phyloP scores from a whole-genome alignment of 2,797 vertebrate genomes.

The Coccyzus lansbergi region DNA sequence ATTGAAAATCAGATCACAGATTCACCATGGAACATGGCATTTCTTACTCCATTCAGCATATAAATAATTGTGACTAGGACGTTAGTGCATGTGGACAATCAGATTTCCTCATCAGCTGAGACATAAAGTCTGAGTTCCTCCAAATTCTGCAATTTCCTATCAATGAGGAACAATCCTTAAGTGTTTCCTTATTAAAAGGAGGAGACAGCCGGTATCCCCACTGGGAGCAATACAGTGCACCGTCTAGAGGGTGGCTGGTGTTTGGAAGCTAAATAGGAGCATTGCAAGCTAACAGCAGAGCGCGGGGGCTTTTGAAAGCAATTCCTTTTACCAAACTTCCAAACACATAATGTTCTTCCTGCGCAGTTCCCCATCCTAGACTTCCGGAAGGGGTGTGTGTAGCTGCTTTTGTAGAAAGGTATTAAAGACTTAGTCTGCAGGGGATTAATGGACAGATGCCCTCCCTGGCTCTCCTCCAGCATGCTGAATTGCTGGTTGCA shows the following conservation, averaged over 20 bases:
- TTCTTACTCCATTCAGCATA: neutral
- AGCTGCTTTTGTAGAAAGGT: slow-evolving; percentile 21
- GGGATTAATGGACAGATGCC: slow-evolving; percentile 57
- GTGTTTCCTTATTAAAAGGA: slow-evolving; percentile 37
- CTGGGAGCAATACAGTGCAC: neutral
- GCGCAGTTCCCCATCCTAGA: neutral
- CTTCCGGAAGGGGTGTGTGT: neutral
- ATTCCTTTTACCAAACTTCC: neutral
- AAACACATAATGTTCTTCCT: neutral
- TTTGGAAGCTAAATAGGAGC: neutral
- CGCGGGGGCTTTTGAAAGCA: neutral
- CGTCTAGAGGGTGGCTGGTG: neutral
- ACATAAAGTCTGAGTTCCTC: slow-evolving; percentile 37
- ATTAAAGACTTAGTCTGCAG: slow-evolving; percentile 16
- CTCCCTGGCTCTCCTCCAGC: neutral
- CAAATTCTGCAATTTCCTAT: slow-evolving; percentile 35
- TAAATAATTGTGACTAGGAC: neutral
- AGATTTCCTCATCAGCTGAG: slow-evolving; percentile 14
- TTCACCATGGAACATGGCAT: neutral
- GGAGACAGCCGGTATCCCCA: neutral
- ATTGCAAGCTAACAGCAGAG: neutral
- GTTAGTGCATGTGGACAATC: neutral
- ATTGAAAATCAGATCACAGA: neutral
- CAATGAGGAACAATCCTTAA: slow-evolving; percentile 1
- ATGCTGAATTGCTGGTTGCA: neutral